A percentile compares a stretch with the other conserved stretches of the same genome.
Conservation (phyloP, 2,113 vertebrate genomes). For the Dendrocopos noguchii region DNA sequence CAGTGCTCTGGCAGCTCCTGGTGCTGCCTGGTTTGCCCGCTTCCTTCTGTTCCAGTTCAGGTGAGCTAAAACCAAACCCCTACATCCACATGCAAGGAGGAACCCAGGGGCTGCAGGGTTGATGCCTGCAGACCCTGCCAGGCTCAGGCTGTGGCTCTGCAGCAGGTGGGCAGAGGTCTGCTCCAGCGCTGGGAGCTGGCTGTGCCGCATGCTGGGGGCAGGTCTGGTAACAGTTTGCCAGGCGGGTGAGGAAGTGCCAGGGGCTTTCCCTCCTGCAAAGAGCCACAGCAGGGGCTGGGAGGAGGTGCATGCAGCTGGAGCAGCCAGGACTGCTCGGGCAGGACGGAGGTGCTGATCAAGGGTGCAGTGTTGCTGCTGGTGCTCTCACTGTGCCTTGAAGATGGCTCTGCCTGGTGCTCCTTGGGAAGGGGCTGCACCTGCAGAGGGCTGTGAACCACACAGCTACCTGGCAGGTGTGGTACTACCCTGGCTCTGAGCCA, state of each 20-base stretch:
- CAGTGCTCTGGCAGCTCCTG: neutral
- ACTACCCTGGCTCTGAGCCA: neutral
- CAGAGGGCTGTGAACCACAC: fast-evolving
- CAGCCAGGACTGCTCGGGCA: neutral
- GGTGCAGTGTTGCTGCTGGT: neutral
- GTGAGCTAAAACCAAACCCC: neutral
- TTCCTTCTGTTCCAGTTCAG: neutral
- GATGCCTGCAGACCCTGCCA: fast-evolving
- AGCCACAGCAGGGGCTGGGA: neutral
- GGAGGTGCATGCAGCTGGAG: constrained; percentile 16
- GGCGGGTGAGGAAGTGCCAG: neutral
- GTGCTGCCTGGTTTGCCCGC: neutral
- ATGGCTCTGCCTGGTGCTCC: neutral
- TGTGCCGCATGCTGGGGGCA: neutral
- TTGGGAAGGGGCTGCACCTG: neutral
- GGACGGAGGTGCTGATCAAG: constrained; percentile 12
- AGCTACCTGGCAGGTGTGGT: fast-evolving
- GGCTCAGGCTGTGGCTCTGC: neutral
- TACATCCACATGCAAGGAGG: neutral
- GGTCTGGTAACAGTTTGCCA: neutral
- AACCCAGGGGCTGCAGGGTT: neutral
- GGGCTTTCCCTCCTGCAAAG: neutral
- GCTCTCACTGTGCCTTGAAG: fast-evolving
- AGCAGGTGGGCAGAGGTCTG: fast-evolving
- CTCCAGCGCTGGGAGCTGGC: neutral